Evolutionary conservation across 2,113 vertebrate genomes (phyloP).

Genomic region (Pelmatolapia mariae): DNA sequence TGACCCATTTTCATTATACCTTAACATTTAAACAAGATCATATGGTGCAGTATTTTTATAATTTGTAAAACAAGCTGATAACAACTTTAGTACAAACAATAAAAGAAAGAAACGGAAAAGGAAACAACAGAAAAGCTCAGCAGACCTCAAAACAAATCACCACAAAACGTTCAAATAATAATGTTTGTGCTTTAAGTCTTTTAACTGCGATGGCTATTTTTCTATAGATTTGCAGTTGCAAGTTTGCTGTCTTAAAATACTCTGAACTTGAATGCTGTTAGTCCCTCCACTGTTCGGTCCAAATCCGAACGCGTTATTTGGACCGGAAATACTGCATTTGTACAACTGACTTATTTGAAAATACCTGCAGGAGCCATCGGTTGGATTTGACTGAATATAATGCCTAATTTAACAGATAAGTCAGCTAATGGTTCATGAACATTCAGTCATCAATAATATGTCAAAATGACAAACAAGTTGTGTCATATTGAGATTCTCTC

Average conservation of each 20-base stretch:
- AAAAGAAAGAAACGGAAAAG: slow-evolving; percentile 12
- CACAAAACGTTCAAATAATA: slow-evolving; percentile 47
- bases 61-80: slow-evolving; percentile 60
- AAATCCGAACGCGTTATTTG: slow-evolving; percentile 26
- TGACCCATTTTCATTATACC: slow-evolving; percentile 64
- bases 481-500: slow-evolving; percentile 3
- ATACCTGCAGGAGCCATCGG: slow-evolving; percentile 18
- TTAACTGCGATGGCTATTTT: slow-evolving; percentile 68
- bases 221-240: slow-evolving; percentile 56
- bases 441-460: slow-evolving; percentile 20
- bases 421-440: slow-evolving; percentile 3
- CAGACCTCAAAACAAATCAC: slow-evolving; percentile 50
- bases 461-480: slow-evolving; percentile 12
- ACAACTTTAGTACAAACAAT: slow-evolving; percentile 60
- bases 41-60: slow-evolving; percentile 66
- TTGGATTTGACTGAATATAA: background rate
- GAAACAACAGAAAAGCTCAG: background rate
- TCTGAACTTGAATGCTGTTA: slow-evolving; percentile 14
- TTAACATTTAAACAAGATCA: slow-evolving; percentile 69
- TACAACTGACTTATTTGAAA: slow-evolving; percentile 31
- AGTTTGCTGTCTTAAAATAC: slow-evolving; percentile 43
- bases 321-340: slow-evolving; percentile 36
- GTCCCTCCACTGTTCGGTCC: slow-evolving; percentile 1
- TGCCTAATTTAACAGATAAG: slow-evolving; percentile 3
- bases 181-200: slow-evolving; percentile 71